These are phyloP conservation scores for Amaurobius ferox DNA, from an alignment of 2,888 invertebrate genomes.

Conservation along the genomic window DNA sequence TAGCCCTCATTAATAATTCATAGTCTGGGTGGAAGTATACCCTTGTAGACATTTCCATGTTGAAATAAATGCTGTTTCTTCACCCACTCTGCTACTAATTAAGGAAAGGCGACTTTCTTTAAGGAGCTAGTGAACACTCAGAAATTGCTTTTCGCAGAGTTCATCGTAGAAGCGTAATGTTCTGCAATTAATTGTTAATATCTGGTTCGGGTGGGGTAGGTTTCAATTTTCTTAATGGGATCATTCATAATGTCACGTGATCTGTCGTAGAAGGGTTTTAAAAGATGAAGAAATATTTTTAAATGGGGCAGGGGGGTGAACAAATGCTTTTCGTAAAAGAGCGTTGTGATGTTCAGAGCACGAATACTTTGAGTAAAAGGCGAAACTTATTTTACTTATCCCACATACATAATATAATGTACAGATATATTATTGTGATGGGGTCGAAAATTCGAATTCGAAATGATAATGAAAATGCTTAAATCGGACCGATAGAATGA, in stretches of 20 bases:
- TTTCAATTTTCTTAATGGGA: slow-evolving; percentile 46
- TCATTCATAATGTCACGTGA: slow-evolving; percentile 30
- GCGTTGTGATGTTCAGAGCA: too few relatives aligned
- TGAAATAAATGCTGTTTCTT: neutral
- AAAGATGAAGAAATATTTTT: too few relatives aligned
- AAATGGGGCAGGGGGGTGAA: too few relatives aligned
- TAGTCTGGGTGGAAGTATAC: slow-evolving; percentile 43
- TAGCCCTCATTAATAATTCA: slow-evolving; percentile 55
- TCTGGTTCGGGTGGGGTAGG: slow-evolving; percentile 28
- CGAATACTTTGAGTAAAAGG: too few relatives aligned
- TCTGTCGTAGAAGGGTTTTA: neutral
- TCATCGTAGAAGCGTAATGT: neutral
- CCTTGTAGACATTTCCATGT: slow-evolving; percentile 36
- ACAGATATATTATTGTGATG: too few relatives aligned
- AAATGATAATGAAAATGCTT: too few relatives aligned
- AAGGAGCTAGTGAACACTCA: neutral
- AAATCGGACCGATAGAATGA: too few relatives aligned
- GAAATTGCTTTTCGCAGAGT: slow-evolving; percentile 25
- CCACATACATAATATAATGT: too few relatives aligned
- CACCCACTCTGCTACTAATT: slow-evolving; percentile 22
- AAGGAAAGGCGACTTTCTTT: slow-evolving; percentile 24
- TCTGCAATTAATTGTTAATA: slow-evolving; percentile 53
- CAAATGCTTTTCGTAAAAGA: too few relatives aligned
- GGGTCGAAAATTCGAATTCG: too few relatives aligned
- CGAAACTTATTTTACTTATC: too few relatives aligned